Evolutionary conservation across 2,888 invertebrate species (phyloP).

Genomic region (Andrena praecox): DNA sequence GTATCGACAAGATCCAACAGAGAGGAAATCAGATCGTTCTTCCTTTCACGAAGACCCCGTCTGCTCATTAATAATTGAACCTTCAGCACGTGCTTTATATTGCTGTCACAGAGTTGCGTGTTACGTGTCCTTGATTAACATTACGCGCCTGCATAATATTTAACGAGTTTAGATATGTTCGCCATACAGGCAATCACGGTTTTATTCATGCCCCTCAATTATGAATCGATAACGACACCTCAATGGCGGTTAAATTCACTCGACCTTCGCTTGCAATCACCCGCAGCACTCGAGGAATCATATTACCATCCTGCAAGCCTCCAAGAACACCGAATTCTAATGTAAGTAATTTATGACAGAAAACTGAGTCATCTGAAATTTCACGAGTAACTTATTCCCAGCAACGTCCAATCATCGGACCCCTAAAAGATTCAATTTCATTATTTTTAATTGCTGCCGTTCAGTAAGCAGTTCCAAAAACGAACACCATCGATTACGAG

Average conservation of each 20-base stretch:
- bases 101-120: constrained; percentile 46
- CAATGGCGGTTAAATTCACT: neutral
- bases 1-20: neutral
- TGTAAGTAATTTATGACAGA: neutral
- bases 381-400: neutral
- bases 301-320: too few species aligned
- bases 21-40: constrained; percentile 7
- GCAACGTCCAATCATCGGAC: too few species aligned
- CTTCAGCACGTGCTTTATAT: constrained; percentile 47
- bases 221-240: constrained; percentile 1
- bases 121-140: constrained; percentile 38
- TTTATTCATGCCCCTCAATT: constrained; percentile 19
- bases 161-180: constrained; percentile 30
- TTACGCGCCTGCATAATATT: constrained; percentile 27
- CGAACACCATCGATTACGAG: neutral
- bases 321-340: too few species aligned
- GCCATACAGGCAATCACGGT: neutral
- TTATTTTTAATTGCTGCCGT: neutral
- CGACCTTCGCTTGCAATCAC: neutral
- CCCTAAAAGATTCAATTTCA: neutral
- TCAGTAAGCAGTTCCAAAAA: neutral
- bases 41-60: constrained; percentile 16
- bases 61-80: constrained; percentile 43
- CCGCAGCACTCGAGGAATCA: neutral
- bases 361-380: neutral